Conservation (phyloP, 2,888 invertebrate genomes). For the Erebia ligea region DNA sequence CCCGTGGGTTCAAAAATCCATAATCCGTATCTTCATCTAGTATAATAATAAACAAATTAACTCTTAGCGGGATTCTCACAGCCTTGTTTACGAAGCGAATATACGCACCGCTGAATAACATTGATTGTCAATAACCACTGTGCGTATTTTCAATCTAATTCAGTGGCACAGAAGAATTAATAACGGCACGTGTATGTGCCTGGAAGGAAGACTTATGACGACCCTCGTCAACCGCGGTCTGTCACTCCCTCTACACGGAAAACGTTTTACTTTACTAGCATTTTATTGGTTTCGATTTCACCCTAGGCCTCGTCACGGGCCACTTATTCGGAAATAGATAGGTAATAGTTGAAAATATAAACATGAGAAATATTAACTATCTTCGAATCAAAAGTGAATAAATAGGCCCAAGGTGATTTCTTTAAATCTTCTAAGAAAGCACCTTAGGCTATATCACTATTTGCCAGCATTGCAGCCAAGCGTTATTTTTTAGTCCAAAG, state of each 20-base stretch:
- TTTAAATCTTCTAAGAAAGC: no score
- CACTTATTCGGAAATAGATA: constrained; percentile 42
- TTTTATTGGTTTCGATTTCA: constrained; percentile 82
- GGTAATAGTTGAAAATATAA: background rate
- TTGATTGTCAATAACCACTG: constrained; percentile 12
- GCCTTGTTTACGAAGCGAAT: constrained; percentile 4
- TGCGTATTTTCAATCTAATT: constrained; percentile 14
- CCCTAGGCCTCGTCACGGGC: constrained; percentile 64
- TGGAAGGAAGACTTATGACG: constrained; percentile 77
- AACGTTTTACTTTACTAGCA: constrained; percentile 74
- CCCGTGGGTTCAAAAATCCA: background rate
- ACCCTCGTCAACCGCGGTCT: constrained; percentile 71
- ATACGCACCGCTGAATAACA: background rate
- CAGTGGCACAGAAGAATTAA: constrained; percentile 27
- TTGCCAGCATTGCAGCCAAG: no score
- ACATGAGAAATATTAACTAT: no score
- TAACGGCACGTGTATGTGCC: constrained; percentile 30
- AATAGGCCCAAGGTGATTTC: no score
- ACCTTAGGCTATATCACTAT: no score
- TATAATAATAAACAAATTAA: background rate
- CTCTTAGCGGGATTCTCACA: background rate
- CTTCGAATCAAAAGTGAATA: no score
- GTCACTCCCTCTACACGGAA: constrained; percentile 68
- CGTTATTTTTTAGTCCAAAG: no score
- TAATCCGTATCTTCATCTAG: no score